Conservation (phyloP, 2,797 vertebrate species). For the Parotocinclus haroldoi region DNA sequence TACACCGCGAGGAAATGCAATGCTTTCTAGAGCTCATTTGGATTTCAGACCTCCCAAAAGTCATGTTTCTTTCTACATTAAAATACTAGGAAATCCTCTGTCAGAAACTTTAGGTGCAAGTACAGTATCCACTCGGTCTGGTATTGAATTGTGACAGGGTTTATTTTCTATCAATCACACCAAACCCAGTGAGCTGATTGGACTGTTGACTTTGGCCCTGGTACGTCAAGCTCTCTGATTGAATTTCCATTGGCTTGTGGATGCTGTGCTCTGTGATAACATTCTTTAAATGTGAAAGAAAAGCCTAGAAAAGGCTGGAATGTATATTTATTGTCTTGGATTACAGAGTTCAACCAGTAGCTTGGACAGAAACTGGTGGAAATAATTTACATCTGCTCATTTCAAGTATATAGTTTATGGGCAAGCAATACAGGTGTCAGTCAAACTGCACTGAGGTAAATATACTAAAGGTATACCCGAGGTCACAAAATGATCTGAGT, state of each 20-base stretch:
- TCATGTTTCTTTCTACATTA: too few species aligned
- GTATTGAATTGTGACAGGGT: slow-evolving; percentile 13
- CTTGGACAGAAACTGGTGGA: slow-evolving; percentile 16
- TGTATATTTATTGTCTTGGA: slow-evolving; percentile 34
- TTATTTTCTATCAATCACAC: slow-evolving; percentile 44
- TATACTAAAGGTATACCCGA: too few species aligned
- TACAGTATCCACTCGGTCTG: slow-evolving; percentile 21
- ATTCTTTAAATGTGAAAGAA: slow-evolving; percentile 9
- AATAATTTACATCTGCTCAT: slow-evolving; percentile 14
- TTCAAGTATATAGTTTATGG: slow-evolving; percentile 24
- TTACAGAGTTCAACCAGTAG: slow-evolving; percentile 33
- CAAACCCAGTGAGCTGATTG: slow-evolving; percentile 37
- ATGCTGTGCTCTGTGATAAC: slow-evolving; percentile 19
- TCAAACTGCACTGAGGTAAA: not conserved
- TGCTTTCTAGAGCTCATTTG: too few species aligned
- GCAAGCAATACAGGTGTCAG: slow-evolving; percentile 17
- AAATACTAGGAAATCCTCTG: not conserved
- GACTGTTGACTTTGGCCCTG: slow-evolving; percentile 43
- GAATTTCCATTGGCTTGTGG: slow-evolving; percentile 30
- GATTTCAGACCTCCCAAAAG: too few species aligned
- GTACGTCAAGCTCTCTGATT: slow-evolving; percentile 22
- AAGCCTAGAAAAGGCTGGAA: slow-evolving; percentile 12
- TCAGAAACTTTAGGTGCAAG: slow-evolving; percentile 17
- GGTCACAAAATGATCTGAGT: too few species aligned
- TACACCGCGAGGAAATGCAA: too few species aligned